Evolutionary conservation across 2,797 vertebrate genomes (phyloP).

Genomic region (Fistularia commersonii): DNA sequence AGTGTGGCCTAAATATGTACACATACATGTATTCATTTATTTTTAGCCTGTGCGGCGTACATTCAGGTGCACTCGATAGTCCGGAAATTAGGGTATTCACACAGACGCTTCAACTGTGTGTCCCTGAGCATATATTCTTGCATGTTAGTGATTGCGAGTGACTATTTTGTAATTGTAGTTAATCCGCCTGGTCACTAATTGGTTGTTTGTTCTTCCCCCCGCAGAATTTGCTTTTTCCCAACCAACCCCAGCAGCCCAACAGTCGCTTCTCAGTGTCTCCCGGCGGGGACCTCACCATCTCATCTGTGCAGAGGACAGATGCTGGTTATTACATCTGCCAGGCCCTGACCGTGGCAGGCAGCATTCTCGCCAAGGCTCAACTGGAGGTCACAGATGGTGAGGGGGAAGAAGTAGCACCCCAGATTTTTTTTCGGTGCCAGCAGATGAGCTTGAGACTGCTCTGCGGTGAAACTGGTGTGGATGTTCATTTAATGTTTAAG

Average conservation of each 20-base stretch:
- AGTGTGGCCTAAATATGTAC: no score
- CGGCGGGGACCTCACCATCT: conserved; percentile 91
- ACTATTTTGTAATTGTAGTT: conserved; percentile 29
- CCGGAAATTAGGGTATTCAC: no score
- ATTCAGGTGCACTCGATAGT: no score
- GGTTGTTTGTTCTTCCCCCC: conserved; percentile 50
- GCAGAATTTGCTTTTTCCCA: conserved; percentile 96
- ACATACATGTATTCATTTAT: no score
- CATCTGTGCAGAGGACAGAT: conserved; percentile 90
- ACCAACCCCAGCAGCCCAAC: conserved; percentile 94
- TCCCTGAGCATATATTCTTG: not conserved
- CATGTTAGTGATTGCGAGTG: conserved; percentile 31
- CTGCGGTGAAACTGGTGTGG: no score
- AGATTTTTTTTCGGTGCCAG: not conserved
- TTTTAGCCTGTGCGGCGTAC: no score
- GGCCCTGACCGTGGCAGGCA: conserved; percentile 95
- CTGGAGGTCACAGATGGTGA: conserved; percentile 99
- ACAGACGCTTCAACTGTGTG: no score
- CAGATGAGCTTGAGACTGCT: no score
- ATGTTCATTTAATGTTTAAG: no score
- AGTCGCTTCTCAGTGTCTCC: conserved; percentile 92
- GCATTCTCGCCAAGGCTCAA: conserved; percentile 97
- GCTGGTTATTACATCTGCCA: conserved; percentile 98
- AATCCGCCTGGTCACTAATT: conserved; percentile 50
- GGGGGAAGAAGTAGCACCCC: conserved; percentile 41